Evolutionary conservation across 2,888 invertebrate species (phyloP), one percentile per base, ranked within the genome.

Genomic region (Patella caerulea): DNA sequence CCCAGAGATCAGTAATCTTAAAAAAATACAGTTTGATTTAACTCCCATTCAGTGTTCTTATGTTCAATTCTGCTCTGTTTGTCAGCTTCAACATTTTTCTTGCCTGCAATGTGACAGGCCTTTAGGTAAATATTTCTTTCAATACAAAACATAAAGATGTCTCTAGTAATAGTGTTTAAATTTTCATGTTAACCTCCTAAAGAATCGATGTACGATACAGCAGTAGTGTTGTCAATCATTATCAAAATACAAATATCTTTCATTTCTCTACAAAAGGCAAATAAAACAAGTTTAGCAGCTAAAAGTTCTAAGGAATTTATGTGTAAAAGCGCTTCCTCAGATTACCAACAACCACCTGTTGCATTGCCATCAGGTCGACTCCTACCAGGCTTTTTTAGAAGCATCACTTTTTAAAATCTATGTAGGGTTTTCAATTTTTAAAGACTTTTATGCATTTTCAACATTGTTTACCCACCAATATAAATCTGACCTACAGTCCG

Each of bases 71-170:
- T 69, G n/a, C 73, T 73, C 45, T 73, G 29, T 24, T 52, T 29
- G 52, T 78, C 78, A n/a, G 73, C 77, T 52, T 78, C 74, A 56
- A 56, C 19, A 59, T 74, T 78, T 52, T 29, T 29, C 29, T 29
- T 29, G 2, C 29, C 29, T 29, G 29, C 29, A 29, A 29, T 29
- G 29, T 2, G 29, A 29, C 29, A 29, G 29, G 29, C 29, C 29
- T 29, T 29, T 29, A 29, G 29, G 29, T 29, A 29, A 29, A 29
- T 29, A 29, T 29, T 29, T 29, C 29, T 29, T 29, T 29, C 29
- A 29, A 29, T 29, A 29, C 29, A 29, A 29, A 29, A 29, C 29
- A 29, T 29, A 29, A 29, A 29, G 29, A 29, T 29, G 29, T 29
- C 29, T 29, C 29, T 29, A 29, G 29, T 29, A 29, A 2, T 29